phyloP scores from a whole-genome alignment of 2,113 vertebrate genomes.

The Amphiprion percula region DNA sequence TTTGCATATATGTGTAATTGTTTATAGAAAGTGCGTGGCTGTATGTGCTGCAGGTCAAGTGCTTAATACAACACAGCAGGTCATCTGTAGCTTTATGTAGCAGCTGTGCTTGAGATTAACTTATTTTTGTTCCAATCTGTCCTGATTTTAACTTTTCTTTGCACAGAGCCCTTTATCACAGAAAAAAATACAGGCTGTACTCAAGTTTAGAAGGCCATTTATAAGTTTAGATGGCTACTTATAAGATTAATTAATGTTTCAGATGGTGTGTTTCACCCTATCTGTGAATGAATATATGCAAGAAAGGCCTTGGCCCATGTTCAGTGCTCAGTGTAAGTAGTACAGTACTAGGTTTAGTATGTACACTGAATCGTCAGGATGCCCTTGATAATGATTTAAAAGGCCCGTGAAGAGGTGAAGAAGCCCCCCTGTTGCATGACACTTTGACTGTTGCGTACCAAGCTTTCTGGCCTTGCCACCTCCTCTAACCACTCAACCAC shows the following conservation, averaged over 20 bases:
- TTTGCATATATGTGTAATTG: conserved; percentile 15
- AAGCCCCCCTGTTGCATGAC: conserved; percentile 3
- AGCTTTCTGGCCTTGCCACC: conserved; percentile 38
- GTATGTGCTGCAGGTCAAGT: conserved; percentile 7
- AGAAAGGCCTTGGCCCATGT: conserved; percentile 29
- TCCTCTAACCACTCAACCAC: conserved; percentile 54
- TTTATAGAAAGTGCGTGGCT: background rate
- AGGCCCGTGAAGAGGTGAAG: conserved; percentile 19
- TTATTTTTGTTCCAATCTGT: background rate
- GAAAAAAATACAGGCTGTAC: background rate
- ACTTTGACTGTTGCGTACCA: conserved; percentile 23
- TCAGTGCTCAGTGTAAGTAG: conserved; percentile 30
- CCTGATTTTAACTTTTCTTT: background rate
- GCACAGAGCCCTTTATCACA: background rate
- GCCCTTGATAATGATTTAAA: conserved; percentile 63
- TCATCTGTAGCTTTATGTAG: conserved; percentile 10
- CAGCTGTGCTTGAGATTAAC: conserved; percentile 7
- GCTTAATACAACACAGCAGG: background rate
- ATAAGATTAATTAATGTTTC: conserved; percentile 2
- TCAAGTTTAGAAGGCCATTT: background rate
- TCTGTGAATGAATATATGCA: conserved; percentile 17
- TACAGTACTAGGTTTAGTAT: conserved; percentile 14
- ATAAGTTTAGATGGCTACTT: background rate
- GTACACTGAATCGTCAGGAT: conserved; percentile 38
- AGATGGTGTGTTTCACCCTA: conserved; percentile 8